These are phyloP conservation scores for Lissonota sp. DNA, from an alignment of 2,888 invertebrate genomes.

Conservation along the genomic window DNA sequence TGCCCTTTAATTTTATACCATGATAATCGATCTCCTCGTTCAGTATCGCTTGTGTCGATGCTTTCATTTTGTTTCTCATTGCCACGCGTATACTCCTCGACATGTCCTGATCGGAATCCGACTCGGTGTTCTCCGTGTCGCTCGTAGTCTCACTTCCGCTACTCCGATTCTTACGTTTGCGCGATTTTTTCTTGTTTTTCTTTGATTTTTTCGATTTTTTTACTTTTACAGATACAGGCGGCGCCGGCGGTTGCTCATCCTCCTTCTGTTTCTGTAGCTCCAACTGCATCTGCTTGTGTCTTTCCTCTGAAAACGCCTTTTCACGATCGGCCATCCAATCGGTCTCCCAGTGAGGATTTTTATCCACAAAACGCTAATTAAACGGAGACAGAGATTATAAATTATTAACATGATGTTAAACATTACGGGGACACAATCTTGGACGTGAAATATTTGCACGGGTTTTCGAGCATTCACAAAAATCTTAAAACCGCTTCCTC, in stretches of 20 bases:
- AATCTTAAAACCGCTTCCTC: too few species aligned
- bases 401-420: too few species aligned
- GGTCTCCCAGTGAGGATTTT: conserved; percentile 94
- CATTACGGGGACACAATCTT: too few species aligned
- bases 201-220: conserved; percentile 88
- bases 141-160: conserved; percentile 81
- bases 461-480: too few species aligned
- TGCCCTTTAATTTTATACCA: conserved; percentile 83
- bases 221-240: conserved; percentile 78
- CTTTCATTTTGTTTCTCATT: conserved; percentile 87
- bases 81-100: conserved; percentile 88
- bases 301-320: conserved; percentile 85
- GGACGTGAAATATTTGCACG: too few species aligned
- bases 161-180: conserved; percentile 84
- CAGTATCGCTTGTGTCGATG: conserved; percentile 84
- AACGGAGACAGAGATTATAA: too few species aligned
- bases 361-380: conserved; percentile 90
- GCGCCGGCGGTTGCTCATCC: conserved; percentile 84
- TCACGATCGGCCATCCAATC: conserved; percentile 94
- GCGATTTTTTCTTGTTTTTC: conserved; percentile 85
- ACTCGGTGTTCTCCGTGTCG: conserved; percentile 83
- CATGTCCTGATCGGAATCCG: conserved; percentile 84
- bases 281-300: conserved; percentile 82
- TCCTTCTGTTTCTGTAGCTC: conserved; percentile 86
- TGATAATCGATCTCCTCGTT: conserved; percentile 83